Evolutionary conservation across 2,888 invertebrate genomes (phyloP).

Genomic region (Eupithecia centaureata): DNA sequence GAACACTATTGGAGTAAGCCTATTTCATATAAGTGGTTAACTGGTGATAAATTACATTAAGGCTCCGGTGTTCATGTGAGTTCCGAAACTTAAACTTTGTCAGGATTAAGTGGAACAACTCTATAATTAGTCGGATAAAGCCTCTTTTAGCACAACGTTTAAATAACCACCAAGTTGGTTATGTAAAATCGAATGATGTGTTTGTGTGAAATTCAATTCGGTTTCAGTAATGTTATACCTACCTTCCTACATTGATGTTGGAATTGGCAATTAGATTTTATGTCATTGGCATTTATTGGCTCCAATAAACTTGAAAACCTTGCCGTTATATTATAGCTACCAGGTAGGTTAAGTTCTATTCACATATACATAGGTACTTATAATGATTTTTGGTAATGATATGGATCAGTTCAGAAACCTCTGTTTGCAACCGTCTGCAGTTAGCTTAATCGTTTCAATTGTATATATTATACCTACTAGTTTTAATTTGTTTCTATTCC

Average conservation of each 20-base stretch:
- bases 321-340: not conserved
- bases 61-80: conserved; percentile 17
- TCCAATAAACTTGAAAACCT: conserved; percentile 6
- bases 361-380: too few species aligned
- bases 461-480: too few species aligned
- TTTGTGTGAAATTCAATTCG: not conserved
- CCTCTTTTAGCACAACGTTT: conserved; percentile 2
- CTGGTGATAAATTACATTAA: conserved; percentile 30
- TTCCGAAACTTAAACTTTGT: conserved; percentile 27
- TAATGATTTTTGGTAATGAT: too few species aligned
- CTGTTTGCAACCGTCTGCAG: too few species aligned
- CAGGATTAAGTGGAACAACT: conserved; percentile 26
- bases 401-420: too few species aligned
- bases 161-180: not conserved
- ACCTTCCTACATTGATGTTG: not conserved
- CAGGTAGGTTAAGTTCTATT: not conserved
- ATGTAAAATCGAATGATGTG: not conserved
- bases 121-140: not conserved
- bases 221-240: not conserved
- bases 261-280: conserved; percentile 2
- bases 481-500: too few species aligned
- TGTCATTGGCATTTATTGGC: conserved; percentile 5
- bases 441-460: too few species aligned
- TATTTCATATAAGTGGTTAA: conserved; percentile 21
- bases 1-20: conserved; percentile 20